Base-by-base conservation (phyloP, 2,113 vertebrate species). In the Regulus satrapa region DNA sequence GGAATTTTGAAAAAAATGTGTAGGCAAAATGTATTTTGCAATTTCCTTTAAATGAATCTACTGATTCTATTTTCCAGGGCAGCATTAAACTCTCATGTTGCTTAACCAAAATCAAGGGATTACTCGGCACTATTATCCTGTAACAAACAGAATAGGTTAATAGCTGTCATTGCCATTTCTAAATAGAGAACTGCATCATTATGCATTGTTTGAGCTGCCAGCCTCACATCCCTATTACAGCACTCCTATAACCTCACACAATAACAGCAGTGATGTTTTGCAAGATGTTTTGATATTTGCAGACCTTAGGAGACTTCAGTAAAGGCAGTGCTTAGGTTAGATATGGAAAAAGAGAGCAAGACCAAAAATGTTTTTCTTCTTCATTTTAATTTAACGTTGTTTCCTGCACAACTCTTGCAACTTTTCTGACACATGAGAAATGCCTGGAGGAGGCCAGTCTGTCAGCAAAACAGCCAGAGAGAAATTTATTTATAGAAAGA, bases 91-190 rank as follows among this genome's bases (percentile, higher is more conserved):
- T 78, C 82, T 68, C 7, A 0, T 34, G 46, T 62, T 46, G 63
- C 71, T 94, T 85, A 94, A 48, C 19, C 26, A 83, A 96, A 96
- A 96, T 72, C 92, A 90, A 94, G 92, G 81, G 56, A 66, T 64
- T 63, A 56, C 52, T 66, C 2, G 7, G 68, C 40, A 62, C 92
- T 74, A 56, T 94, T 93, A 94, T 88, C 79, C 75, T 10, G 21
- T 91, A 95, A 92, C 89, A 95, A 94, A 96, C 81, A 92, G 85
- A 93, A 81, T 63, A 68, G 92, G 95, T 82, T 97, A 95, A 93
- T 88, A 76, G 90, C 95, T 87, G 85, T 75, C 88, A 38, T 58
- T 51, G 91, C 69, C 28, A 62, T 91, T 96, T 94, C 73, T 90
- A 88, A 72, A 59, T 59, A 23, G 48, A 34, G 73, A 40, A 74